Evolutionary conservation across 1,140 invertebrate species (phyloP).

Genomic region (Zaprionus davidi): DNA sequence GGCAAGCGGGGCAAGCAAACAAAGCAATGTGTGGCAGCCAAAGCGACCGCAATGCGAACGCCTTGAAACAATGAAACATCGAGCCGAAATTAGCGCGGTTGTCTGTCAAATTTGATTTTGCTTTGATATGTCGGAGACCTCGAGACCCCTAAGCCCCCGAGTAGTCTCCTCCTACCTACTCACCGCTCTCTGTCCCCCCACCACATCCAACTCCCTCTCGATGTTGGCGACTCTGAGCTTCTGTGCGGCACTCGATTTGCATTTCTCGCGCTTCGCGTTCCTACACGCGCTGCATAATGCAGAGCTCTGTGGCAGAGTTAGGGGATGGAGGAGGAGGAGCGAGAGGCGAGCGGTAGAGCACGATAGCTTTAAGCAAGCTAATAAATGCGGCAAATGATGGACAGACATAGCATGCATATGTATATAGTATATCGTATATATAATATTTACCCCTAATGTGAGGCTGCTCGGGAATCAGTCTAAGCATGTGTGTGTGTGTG

Average conservation of each 20-base stretch:
- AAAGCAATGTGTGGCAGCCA: background rate
- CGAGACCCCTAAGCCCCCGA: slow-evolving; percentile 11
- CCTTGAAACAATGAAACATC: slow-evolving; percentile 82
- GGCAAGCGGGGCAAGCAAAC: slow-evolving; percentile 9
- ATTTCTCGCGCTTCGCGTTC: slow-evolving; percentile 43
- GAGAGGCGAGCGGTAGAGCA: slow-evolving; percentile 5
- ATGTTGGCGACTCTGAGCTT: slow-evolving; percentile 3
- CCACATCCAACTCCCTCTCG: background rate
- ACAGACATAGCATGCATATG: background rate
- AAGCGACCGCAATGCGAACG: slow-evolving; percentile 54
- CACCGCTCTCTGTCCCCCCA: background rate
- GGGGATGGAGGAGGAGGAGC: background rate
- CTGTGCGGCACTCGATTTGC: slow-evolving; percentile 56
- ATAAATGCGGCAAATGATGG: slow-evolving; percentile 47
- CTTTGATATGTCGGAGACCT: slow-evolving; percentile 68
- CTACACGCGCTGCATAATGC: slow-evolving; percentile 18
- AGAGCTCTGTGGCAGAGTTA: background rate
- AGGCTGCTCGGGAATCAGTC: background rate
- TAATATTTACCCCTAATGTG: background rate
- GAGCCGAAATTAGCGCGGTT: slow-evolving; percentile 81
- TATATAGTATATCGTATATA: background rate
- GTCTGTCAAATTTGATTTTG: slow-evolving; percentile 82
- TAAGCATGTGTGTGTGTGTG: background rate
- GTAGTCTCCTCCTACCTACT: background rate
- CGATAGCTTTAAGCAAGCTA: slow-evolving; percentile 44